phyloP scores from a whole-genome alignment of 2,113 vertebrate species.

The Lophius piscatorius region DNA sequence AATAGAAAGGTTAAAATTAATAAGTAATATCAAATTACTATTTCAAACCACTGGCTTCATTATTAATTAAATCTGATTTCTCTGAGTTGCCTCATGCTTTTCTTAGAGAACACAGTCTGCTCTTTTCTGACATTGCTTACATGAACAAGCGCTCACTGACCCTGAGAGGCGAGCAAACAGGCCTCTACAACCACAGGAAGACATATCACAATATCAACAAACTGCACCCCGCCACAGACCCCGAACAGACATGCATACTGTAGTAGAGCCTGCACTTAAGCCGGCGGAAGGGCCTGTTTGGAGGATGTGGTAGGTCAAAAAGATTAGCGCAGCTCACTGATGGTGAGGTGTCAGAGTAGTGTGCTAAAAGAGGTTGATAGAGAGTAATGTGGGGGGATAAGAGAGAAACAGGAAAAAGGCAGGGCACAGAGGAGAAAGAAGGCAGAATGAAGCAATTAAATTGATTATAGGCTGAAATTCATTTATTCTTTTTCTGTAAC shows the following conservation, averaged over 20 bases:
- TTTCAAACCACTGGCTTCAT: background rate
- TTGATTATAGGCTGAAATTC: no score
- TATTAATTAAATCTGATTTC: constrained; percentile 3
- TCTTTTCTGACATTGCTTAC: constrained; percentile 33
- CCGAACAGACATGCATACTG: constrained; percentile 24
- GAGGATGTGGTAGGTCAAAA: constrained; percentile 62
- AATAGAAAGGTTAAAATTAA: no score
- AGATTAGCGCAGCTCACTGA: constrained; percentile 54
- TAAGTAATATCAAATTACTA: background rate
- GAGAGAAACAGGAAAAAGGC: background rate
- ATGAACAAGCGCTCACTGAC: constrained; percentile 40
- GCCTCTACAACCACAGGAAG: constrained; percentile 17
- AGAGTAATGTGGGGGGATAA: background rate
- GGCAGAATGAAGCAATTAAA: background rate
- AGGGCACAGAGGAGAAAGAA: background rate
- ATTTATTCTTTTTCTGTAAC: no score
- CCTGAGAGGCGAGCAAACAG: constrained; percentile 24
- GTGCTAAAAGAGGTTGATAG: constrained; percentile 19
- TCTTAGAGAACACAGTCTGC: constrained; percentile 23
- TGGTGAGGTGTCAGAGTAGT: constrained; percentile 46
- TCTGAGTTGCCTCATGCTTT: background rate
- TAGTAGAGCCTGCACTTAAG: constrained; percentile 43
- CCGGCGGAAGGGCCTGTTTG: constrained; percentile 44
- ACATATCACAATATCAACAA: constrained; percentile 26
- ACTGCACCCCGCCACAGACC: background rate